Percentiles rank a stretch among this genome's conserved stretches.
Conservation (phyloP, 2,888 invertebrate species). For the Charanyca ferruginea region DNA sequence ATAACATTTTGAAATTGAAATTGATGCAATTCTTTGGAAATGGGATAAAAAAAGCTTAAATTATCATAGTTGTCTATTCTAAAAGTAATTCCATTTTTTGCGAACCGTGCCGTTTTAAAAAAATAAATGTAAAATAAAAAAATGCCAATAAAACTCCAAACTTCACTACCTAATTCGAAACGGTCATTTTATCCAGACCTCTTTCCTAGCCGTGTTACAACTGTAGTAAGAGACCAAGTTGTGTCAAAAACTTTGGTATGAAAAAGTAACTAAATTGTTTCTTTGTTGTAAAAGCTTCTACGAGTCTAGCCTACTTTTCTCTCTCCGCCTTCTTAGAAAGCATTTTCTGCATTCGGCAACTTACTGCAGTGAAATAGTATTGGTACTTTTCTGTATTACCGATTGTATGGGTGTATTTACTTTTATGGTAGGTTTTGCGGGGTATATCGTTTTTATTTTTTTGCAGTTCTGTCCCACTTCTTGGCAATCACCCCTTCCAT, state of each 20-base stretch:
- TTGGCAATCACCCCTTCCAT: no score
- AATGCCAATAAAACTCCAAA: slow-evolving; percentile 18
- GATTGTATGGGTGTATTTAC: slow-evolving; percentile 12
- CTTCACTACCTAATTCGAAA: slow-evolving; percentile 13
- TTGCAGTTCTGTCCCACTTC: no score
- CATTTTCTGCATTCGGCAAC: slow-evolving; percentile 46
- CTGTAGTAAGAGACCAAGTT: slow-evolving; percentile 26
- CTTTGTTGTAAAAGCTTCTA: slow-evolving; percentile 53
- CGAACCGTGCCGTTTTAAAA: no score
- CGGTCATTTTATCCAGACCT: slow-evolving; percentile 28
- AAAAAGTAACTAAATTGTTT: slow-evolving; percentile 57
- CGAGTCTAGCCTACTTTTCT: slow-evolving; percentile 47
- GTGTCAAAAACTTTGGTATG: slow-evolving; percentile 43
- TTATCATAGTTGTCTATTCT: not conserved
- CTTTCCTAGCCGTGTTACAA: not conserved
- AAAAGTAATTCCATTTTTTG: slow-evolving; percentile 1
- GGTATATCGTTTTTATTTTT: not conserved
- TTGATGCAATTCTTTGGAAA: not conserved
- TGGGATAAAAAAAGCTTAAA: not conserved
- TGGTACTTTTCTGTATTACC: slow-evolving; percentile 15
- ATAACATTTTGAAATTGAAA: no score
- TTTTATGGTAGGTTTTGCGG: not conserved
- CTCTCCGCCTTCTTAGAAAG: slow-evolving; percentile 11
- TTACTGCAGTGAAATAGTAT: slow-evolving; percentile 39
- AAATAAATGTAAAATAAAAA: not conserved